Evolutionary conservation across 1,140 invertebrate species (phyloP), one percentile per base, ranked within the genome.

Genomic region (Catajapyx aquilonaris): DNA sequence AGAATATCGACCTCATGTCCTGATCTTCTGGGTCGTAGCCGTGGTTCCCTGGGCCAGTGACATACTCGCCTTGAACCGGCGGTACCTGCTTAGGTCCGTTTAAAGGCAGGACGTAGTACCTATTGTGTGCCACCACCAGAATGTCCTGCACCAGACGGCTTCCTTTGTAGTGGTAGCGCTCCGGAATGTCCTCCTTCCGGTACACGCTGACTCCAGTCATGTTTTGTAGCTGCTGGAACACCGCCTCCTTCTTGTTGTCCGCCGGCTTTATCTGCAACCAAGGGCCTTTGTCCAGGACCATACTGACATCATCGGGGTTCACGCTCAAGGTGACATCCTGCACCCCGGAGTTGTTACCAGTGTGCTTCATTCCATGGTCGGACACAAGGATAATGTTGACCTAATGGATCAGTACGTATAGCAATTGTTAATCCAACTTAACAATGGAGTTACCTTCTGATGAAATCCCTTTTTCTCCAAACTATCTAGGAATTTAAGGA

Each of bases 121-220:
- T 44, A 23, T 17, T 31, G 25, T 51, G 43, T 4, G 49, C 49
- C 11, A 49, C 48, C 13, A 51, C 39, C n/a, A 51, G 38, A 37
- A 51, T 42, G 11, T 51, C 49, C 34, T 49, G 49, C 17, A 44
- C 46, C 17, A 46, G 30, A 13, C 41, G 37, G 25, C 50, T 45
- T 15, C 53, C 42, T 37, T 45, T 48, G 41, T 49, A 55, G 41
- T 55, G 52, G 41, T 46, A 56, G n/a, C 47, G 21, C 7, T 52
- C 48, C 5, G 57, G 52, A 32, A 58, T 51, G 4, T 56, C 50
- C 7, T 50, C 44, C 23, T 44, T 44, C 34, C 41, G 43, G 41
- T 54, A 59, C 9, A 57, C 52, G 23, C 38, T 40, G 19, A 55
- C 39, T 3, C 48, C 46, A 2, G 44, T 43, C 39, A 48, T 48